Base-by-base conservation (phyloP, 2,113 vertebrate species). In the Tauraco erythrolophus region DNA sequence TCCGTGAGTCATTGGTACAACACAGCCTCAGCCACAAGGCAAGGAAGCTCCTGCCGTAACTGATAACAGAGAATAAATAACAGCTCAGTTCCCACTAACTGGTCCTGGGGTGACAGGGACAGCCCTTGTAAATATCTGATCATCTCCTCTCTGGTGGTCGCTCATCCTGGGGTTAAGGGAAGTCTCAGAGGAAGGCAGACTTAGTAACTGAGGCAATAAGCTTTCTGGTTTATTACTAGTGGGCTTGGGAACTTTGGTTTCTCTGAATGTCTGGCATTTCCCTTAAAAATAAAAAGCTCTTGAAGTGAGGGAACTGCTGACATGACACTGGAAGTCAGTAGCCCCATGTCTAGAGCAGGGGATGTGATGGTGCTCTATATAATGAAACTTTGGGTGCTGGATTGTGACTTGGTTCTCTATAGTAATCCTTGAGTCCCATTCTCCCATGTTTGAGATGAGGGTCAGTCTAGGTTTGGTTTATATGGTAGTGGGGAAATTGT, bases 1-100 rank as follows among this genome's bases (percentile, higher is more conserved):
- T 98, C 98, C 97, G 98, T 98, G 98, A 99, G 98, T 98, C 98
- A 98, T 98, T 96, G 97, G 97, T 95, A 98, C 97, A 97, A 98
- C 7, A 5, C 72, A 95, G 91, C 43, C 95, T 84, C 79, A 92
- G 95, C 96, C 95, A 96, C 80, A 69, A 92, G 96, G 88, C 93
- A 96, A 89, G 94, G 93, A 92, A 95, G 84, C 93, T 94, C 28
- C 93, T 94, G 94, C 87, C 5, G 19, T 91, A 97, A 84, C 89
- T 88, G 93, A 91, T 95, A 80, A 92, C 23, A 70, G 66, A 35
- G 84, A 76, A 94, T 92, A 35, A 80, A 33, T 81, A 93, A 96
- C 91, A 95, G 51, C 84, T 95, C 75, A 25, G 18, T n/a, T 96
- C 87, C 81, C 43, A 81, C 77, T 94, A 91, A 92, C 84, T 60